phyloP scores from a whole-genome alignment of 1,140 invertebrate species.

The Drosophila sechellia region DNA sequence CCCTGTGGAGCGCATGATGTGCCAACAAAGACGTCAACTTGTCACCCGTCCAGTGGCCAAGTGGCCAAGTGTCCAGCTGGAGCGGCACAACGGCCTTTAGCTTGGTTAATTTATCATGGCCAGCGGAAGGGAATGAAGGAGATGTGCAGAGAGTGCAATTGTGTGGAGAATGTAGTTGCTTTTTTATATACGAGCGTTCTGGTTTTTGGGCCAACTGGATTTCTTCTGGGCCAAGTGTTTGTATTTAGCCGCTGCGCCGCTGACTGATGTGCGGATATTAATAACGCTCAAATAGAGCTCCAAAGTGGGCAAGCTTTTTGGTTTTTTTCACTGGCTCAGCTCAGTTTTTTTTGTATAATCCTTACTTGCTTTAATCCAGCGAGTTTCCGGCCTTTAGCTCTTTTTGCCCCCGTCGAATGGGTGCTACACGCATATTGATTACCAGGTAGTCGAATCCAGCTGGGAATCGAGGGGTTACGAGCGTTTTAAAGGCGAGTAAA shows the following conservation, averaged over 20 bases:
- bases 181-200: constrained; percentile 6
- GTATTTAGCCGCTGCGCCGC: constrained; percentile 50
- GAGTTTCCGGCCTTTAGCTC: constrained; percentile 61
- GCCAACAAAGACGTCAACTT: constrained; percentile 73
- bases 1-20: constrained; percentile 14
- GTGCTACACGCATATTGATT: constrained; percentile 77
- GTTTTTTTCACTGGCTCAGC: background rate
- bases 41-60: constrained; percentile 50
- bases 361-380: constrained; percentile 50
- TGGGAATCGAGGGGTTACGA: constrained; percentile 2
- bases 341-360: constrained; percentile 3
- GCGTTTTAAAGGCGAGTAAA: constrained; percentile 31
- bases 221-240: constrained; percentile 56
- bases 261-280: constrained; percentile 73
- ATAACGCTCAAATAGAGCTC: constrained; percentile 78
- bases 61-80: constrained; percentile 13
- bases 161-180: constrained; percentile 18
- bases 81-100: constrained; percentile 50
- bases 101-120: constrained; percentile 72
- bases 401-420: constrained; percentile 25
- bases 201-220: constrained; percentile 10
- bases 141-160: constrained; percentile 49
- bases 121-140: background rate
- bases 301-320: constrained; percentile 37
- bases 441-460: constrained; percentile 22